phyloP scores from a whole-genome alignment of 64 coral and sea anemone species.

The Astreopora myriophthalma region DNA sequence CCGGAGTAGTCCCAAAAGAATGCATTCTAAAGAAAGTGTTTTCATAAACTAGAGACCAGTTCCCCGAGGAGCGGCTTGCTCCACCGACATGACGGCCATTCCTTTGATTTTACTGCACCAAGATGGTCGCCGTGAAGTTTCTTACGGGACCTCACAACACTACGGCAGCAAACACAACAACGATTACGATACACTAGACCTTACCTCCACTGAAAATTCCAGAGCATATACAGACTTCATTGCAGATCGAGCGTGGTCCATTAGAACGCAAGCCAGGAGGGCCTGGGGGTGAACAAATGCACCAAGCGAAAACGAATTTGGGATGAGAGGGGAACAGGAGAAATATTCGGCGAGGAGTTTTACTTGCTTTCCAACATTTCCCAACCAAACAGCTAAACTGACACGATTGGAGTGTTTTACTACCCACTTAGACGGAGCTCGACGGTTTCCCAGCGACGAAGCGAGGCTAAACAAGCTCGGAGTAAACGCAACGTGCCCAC shows the following conservation, averaged over 20 bases:
- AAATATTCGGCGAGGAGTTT: not conserved
- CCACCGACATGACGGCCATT: no score
- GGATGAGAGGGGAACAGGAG: not conserved
- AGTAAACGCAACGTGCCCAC: conserved; percentile 13
- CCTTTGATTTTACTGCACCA: no score
- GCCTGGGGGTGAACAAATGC: conserved; percentile 47
- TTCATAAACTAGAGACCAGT: no score
- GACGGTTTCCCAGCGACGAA: not conserved
- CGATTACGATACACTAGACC: not conserved
- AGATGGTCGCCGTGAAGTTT: no score
- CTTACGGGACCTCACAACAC: not conserved
- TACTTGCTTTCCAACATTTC: not conserved
- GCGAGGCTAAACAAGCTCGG: conserved; percentile 22
- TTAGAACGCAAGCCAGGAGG: conserved; percentile 44
- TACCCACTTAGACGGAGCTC: conserved; percentile 4
- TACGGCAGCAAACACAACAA: not conserved
- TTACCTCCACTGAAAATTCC: conserved; percentile 44
- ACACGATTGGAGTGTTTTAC: not conserved
- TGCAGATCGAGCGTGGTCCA: conserved; percentile 16
- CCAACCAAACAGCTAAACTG: not conserved
- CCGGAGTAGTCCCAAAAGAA: no score
- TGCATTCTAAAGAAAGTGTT: no score
- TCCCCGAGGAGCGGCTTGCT: no score
- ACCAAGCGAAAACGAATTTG: conserved; percentile 17
- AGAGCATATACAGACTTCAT: conserved; percentile 33